These are phyloP conservation scores for Anthoptus insignis DNA, from an alignment of 2,888 invertebrate species.

Conservation along the genomic window DNA sequence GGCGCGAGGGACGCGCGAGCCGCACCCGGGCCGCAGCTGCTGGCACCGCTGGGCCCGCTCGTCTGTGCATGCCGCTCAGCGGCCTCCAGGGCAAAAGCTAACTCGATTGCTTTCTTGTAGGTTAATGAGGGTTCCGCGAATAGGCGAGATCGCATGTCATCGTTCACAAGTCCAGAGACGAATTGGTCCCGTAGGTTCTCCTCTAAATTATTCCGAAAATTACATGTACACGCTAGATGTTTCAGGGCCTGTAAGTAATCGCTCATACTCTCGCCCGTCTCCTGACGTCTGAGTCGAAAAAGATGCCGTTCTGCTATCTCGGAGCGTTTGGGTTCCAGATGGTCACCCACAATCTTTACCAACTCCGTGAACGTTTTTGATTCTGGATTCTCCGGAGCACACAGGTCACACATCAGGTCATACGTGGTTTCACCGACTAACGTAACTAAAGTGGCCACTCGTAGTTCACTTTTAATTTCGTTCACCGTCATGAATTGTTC, in stretches of 20 bases:
- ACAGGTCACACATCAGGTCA: slow-evolving; percentile 44
- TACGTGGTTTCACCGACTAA: slow-evolving; percentile 30
- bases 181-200: slow-evolving; percentile 29
- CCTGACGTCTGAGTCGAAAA: slow-evolving; percentile 30
- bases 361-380: slow-evolving; percentile 34
- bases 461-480: slow-evolving; percentile 40
- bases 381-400: neutral
- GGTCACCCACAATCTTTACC: neutral
- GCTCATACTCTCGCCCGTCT: slow-evolving; percentile 60
- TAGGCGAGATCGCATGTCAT: slow-evolving; percentile 35
- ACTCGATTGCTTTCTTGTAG: slow-evolving; percentile 27
- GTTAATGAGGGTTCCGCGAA: slow-evolving; percentile 27
- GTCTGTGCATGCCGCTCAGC: slow-evolving; percentile 32
- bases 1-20: too few relatives aligned
- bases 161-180: slow-evolving; percentile 33
- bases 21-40: too few relatives aligned
- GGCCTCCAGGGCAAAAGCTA: slow-evolving; percentile 38
- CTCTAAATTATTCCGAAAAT: slow-evolving; percentile 29
- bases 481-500: slow-evolving; percentile 48
- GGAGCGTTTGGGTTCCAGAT: slow-evolving; percentile 41
- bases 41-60: slow-evolving; percentile 6
- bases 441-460: slow-evolving; percentile 46
- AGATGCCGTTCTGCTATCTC: slow-evolving; percentile 42
- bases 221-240: slow-evolving; percentile 32
- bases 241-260: slow-evolving; percentile 22